Percentiles rank a stretch among this genome's conserved stretches.
Evolutionary conservation across 2,113 vertebrate species (phyloP).

Genomic region (Riparia riparia): DNA sequence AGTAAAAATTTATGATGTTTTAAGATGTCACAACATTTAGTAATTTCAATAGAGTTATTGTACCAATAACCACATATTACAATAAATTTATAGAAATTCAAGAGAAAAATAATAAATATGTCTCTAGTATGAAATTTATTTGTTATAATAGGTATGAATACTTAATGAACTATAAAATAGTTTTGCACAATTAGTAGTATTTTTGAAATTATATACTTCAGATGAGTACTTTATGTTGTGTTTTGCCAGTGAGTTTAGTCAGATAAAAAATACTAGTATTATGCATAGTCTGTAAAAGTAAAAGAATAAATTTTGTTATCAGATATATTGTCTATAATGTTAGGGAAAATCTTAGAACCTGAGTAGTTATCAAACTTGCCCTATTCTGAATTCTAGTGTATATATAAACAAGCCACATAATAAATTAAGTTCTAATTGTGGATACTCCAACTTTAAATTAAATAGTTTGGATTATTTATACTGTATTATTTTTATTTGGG

Average conservation of each 20-base stretch:
- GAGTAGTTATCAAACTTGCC: neutral
- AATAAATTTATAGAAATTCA: neutral
- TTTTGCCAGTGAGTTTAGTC: neutral
- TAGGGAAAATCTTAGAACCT: neutral
- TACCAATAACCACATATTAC: neutral
- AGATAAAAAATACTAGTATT: neutral
- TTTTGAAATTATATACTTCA: neutral
- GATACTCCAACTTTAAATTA: neutral
- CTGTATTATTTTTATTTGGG: neutral
- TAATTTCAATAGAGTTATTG: neutral
- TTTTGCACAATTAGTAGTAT: neutral
- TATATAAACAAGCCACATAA: neutral
- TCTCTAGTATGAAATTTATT: neutral
- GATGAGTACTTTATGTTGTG: rapidly evolving
- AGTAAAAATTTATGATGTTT: neutral
- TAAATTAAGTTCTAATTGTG: neutral
- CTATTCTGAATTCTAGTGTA: neutral
- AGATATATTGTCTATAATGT: neutral
- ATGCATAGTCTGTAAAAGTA: neutral
- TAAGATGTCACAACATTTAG: neutral
- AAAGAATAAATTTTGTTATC: neutral
- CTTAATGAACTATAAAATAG: neutral
- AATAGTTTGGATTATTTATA: neutral
- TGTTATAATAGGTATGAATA: neutral
- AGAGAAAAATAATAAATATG: neutral